A percentile compares a stretch with the other conserved stretches of the same genome.
Conservation (phyloP, 2,797 vertebrate genomes). For the Bradypus variegatus region DNA sequence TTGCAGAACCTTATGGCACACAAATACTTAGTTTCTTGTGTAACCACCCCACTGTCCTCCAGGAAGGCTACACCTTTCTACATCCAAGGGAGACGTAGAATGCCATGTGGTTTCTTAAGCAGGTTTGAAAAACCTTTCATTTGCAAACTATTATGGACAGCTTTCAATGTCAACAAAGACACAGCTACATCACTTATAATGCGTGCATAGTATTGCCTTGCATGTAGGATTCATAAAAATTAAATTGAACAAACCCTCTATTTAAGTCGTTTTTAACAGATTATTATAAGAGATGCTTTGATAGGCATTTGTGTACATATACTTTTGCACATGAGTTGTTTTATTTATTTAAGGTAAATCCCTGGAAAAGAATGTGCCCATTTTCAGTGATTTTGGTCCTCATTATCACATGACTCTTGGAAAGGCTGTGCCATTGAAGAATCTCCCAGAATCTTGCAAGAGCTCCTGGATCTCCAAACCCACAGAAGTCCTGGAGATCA, state of each 20-base stretch:
- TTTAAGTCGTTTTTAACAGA: neutral
- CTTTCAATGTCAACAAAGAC: neutral
- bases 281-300: neutral
- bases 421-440: neutral
- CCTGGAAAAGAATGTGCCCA: accelerated
- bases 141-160: too few relatives aligned
- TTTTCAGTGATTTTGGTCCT: too few relatives aligned
- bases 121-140: neutral
- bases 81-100: too few relatives aligned
- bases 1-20: too few relatives aligned
- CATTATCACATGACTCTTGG: accelerated
- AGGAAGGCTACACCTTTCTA: too few relatives aligned
- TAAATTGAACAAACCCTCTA: neutral
- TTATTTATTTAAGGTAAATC: neutral
- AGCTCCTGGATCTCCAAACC: accelerated
- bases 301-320: too few relatives aligned
- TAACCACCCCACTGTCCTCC: too few relatives aligned
- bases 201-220: neutral
- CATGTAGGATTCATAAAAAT: too few relatives aligned
- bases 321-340: neutral
- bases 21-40: too few relatives aligned
- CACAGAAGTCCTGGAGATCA: too few relatives aligned
- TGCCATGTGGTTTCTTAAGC: neutral
- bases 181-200: neutral
- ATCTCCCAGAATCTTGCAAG: too few relatives aligned